A percentile compares a stretch with the other conserved stretches of the same genome.
phyloP scores from a whole-genome alignment of 1,140 invertebrate genomes.

The Aplysia californica region DNA sequence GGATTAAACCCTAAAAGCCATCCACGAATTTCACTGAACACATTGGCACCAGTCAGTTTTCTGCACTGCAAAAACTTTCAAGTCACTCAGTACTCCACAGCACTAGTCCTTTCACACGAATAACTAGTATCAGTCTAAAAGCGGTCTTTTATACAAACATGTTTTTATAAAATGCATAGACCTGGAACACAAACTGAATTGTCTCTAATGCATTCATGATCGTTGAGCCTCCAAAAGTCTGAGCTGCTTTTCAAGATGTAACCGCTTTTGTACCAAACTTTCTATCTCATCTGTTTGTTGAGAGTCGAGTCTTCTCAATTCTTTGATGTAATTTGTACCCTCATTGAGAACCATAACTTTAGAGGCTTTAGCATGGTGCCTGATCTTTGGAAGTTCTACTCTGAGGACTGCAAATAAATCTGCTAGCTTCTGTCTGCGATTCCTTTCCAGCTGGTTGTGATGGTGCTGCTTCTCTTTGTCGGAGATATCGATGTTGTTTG shows the following conservation, averaged over 20 bases:
- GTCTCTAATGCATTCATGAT: slow-evolving; percentile 6
- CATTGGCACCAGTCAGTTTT: no score
- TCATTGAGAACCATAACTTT: slow-evolving; percentile 26
- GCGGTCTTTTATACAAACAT: neutral
- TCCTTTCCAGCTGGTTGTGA: slow-evolving; percentile 25
- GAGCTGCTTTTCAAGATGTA: slow-evolving; percentile 3
- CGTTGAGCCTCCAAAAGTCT: slow-evolving; percentile 1
- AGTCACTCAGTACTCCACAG: no score
- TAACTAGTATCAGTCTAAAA: no score
- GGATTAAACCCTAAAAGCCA: no score
- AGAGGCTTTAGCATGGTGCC: slow-evolving; percentile 12
- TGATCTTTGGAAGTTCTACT: slow-evolving; percentile 19
- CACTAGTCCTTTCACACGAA: no score
- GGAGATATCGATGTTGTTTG: neutral
- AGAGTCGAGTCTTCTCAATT: slow-evolving; percentile 12
- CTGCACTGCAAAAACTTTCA: no score
- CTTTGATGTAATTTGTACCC: slow-evolving; percentile 13
- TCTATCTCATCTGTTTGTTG: slow-evolving; percentile 17
- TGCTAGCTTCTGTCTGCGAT: slow-evolving; percentile 25
- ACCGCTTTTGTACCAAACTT: neutral
- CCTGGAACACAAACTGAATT: neutral
- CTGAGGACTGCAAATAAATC: slow-evolving; percentile 23
- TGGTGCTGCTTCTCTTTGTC: slow-evolving; percentile 28
- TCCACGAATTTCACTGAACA: no score
- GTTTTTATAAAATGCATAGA: slow-evolving; percentile 2